phyloP scores from a whole-genome alignment of 2,888 invertebrate species.

The Orthosia gothica region DNA sequence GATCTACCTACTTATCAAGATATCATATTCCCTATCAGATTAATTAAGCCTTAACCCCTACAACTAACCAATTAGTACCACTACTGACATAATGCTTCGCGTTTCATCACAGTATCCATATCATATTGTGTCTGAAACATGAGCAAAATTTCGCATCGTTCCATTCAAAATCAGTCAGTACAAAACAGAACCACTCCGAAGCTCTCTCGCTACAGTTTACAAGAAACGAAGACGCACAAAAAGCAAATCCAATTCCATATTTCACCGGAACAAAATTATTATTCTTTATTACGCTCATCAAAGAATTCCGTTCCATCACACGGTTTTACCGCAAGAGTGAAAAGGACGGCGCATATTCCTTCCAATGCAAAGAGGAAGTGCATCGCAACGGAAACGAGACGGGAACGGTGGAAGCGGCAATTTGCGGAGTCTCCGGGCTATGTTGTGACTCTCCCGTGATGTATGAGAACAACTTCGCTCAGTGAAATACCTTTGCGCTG shows the following conservation, averaged over 20 bases:
- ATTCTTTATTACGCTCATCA: slow-evolving; percentile 62
- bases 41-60: not conserved
- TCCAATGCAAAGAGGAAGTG: slow-evolving; percentile 70
- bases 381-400: slow-evolving; percentile 73
- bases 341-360: slow-evolving; percentile 60
- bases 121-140: not conserved
- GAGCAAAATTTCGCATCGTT: not conserved
- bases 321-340: slow-evolving; percentile 51
- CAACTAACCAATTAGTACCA: not conserved
- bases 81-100: not conserved
- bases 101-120: not conserved
- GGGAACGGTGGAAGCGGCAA: slow-evolving; percentile 70
- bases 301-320: slow-evolving; percentile 51
- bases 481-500: slow-evolving; percentile 76
- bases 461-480: slow-evolving; percentile 76
- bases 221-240: slow-evolving; percentile 28
- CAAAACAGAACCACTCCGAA: not conserved
- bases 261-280: slow-evolving; percentile 60
- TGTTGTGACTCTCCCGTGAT: slow-evolving; percentile 72
- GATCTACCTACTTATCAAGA: not conserved
- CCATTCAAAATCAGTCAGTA: slow-evolving; percentile 4
- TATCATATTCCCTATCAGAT: not conserved
- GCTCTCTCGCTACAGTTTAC: not conserved
- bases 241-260: slow-evolving; percentile 61
- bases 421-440: slow-evolving; percentile 66